Percentiles rank a stretch among this genome's conserved stretches.
Conservation (phyloP, 1,140 invertebrate genomes). For the Homalodisca vitripennis region DNA sequence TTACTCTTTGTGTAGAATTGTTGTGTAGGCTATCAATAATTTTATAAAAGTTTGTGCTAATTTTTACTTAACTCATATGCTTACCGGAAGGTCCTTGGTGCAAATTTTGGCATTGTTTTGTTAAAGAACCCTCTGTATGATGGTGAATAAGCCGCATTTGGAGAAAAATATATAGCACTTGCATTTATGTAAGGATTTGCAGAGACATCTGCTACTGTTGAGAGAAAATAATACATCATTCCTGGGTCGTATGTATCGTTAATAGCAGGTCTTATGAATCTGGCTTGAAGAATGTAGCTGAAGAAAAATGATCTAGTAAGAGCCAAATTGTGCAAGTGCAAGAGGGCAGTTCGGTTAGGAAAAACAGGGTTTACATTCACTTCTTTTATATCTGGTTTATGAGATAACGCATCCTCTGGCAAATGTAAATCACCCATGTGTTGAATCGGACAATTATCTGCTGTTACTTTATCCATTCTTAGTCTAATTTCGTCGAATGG, state of each 20-base stretch:
- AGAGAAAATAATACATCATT: constrained; percentile 98
- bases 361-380: constrained; percentile 94
- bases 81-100: constrained; percentile 80
- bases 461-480: constrained; percentile 74
- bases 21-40: no score
- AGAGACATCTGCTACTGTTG: constrained; percentile 92
- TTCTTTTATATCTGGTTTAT: constrained; percentile 92
- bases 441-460: constrained; percentile 86
- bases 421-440: constrained; percentile 82
- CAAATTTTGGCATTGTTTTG: constrained; percentile 93
- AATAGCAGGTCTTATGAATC: constrained; percentile 84
- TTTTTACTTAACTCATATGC: no score
- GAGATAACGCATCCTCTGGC: constrained; percentile 79
- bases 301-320: constrained; percentile 92
- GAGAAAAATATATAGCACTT: constrained; percentile 91
- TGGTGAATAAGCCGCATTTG: constrained; percentile 91
- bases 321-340: constrained; percentile 96
- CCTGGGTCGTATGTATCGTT: constrained; percentile 94
- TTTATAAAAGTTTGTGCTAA: no score
- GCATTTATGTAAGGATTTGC: constrained; percentile 91
- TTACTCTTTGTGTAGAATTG: no score
- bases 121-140: constrained; percentile 97
- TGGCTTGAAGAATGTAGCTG: constrained; percentile 91
- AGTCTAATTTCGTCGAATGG: constrained; percentile 83
- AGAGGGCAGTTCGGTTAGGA: constrained; percentile 87